Evolutionary conservation across 2,113 vertebrate species (phyloP).

Genomic region (Cheilinus undulatus): DNA sequence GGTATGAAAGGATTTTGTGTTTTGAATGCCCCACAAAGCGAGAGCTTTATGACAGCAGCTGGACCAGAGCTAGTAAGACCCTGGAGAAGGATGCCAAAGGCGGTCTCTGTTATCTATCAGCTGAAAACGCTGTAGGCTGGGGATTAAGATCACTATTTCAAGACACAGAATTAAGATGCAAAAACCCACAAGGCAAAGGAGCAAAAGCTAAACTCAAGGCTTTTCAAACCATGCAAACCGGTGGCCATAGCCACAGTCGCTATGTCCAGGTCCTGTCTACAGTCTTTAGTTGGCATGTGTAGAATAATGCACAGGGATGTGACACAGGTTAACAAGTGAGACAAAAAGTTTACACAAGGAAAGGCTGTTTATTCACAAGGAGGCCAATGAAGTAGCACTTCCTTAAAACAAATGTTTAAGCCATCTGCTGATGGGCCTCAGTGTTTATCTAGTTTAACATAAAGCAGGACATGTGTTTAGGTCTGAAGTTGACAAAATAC

Average conservation of each 20-base stretch:
- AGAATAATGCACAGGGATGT: not conserved
- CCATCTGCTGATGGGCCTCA: constrained; percentile 1
- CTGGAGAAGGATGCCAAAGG: constrained; percentile 38
- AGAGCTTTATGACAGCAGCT: constrained; percentile 54
- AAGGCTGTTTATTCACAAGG: constrained; percentile 16
- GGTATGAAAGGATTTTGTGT: constrained; percentile 11
- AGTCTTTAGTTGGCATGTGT: not conserved
- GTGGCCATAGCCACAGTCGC: not conserved
- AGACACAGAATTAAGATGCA: constrained; percentile 53
- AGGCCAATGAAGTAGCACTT: not conserved
- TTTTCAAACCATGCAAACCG: not conserved
- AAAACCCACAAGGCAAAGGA: constrained; percentile 7
- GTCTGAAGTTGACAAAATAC: constrained; percentile 10
- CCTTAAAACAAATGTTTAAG: constrained; percentile 25
- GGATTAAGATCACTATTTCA: constrained; percentile 65
- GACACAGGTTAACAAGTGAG: constrained; percentile 1
- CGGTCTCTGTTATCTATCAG: constrained; percentile 47
- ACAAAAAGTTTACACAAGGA: constrained; percentile 2
- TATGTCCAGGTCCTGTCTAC: not conserved
- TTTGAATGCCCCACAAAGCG: constrained; percentile 41
- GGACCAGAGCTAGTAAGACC: constrained; percentile 44
- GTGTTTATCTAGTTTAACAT: constrained; percentile 4
- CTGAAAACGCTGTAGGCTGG: constrained; percentile 25
- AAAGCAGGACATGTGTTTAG: constrained; percentile 12
- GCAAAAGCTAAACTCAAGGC: not conserved